Percentiles rank a stretch among this genome's conserved stretches.
phyloP scores from a whole-genome alignment of 2,888 invertebrate genomes.

The Villa cingulata region DNA sequence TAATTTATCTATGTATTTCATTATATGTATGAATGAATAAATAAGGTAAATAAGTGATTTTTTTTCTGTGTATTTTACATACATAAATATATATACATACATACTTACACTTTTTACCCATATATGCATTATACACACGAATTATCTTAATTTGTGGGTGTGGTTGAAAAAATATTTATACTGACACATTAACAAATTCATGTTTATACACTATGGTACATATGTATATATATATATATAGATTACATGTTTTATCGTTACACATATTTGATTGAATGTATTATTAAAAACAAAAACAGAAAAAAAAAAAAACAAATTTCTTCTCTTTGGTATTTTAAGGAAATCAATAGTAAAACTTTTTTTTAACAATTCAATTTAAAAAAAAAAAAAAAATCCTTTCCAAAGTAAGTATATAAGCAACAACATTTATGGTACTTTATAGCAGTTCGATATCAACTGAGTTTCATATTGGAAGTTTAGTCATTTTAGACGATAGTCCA shows the following conservation, averaged over 20 bases:
- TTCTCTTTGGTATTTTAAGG: background rate
- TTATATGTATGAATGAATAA: too few relatives aligned
- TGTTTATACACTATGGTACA: background rate
- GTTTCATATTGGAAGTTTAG: constrained; percentile 36
- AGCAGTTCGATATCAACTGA: constrained; percentile 33
- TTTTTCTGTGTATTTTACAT: too few relatives aligned
- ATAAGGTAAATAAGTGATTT: too few relatives aligned
- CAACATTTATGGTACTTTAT: constrained; percentile 20
- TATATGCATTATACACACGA: background rate
- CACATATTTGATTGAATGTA: too few relatives aligned
- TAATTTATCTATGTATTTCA: too few relatives aligned
- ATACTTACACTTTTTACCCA: background rate
- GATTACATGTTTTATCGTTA: too few relatives aligned
- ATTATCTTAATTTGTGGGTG: background rate
- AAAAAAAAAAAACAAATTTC: too few relatives aligned
- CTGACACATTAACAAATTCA: background rate
- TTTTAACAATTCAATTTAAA: too few relatives aligned
- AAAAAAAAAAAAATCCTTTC: background rate
- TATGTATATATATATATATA: background rate
- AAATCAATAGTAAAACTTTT: background rate
- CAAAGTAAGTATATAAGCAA: constrained; percentile 30
- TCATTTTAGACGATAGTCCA: constrained; percentile 32
- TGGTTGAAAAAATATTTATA: background rate
- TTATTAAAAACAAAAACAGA: too few relatives aligned
- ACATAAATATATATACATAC: background rate